Evolutionary conservation across 2,797 vertebrate species (phyloP), one percentile per base, ranked within the genome.

Genomic region (Epinephelus coioides): DNA sequence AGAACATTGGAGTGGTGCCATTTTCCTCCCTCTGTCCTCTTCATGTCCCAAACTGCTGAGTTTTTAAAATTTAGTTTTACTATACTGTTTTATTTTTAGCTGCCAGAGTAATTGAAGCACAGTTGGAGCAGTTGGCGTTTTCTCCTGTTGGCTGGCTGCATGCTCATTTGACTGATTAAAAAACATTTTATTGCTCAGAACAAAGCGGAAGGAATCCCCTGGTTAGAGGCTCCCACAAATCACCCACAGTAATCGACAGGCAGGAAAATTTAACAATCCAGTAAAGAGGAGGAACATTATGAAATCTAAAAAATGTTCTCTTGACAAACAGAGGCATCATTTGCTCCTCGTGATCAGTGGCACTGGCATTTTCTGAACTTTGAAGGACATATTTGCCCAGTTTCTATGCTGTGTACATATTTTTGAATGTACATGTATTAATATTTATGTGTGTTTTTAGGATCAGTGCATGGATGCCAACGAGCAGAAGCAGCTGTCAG

Each of bases 401-500:
- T 44, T 6, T 27, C 30, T 53, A 1, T 25, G 3, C 27, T 55
- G 4, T 38, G 34, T 34, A 34, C 34, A 34, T 69, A n/a, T 53
- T 44, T 38, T 55, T 78, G 12, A 18, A 21, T 47, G 1, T 5
- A 8, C 10, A 51, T 23, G 19, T 69, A 1, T n/a, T 38, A 2
- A 25, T 43, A 5, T 50, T 4, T 57, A 4, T 63, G n/a, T 78
- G 23, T 78, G 18, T 83, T 38, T 73, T 61, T 69, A 99, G 98
- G 98, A 98, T 76, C 96, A 96, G 0, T 99, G 98, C 94, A 94
- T 96, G 73, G 95, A 96, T 2, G 96, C 94, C 59, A 93, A 95
- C 4, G 95, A 88, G 55, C 94, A 96, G 89, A 96, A 97, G 73
- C 76, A 96, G 38, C 92, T 90, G 0, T 87, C 93, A 65, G 95